Conservation (phyloP, 2,113 vertebrate genomes). For the Melanerpes formicivorus region DNA sequence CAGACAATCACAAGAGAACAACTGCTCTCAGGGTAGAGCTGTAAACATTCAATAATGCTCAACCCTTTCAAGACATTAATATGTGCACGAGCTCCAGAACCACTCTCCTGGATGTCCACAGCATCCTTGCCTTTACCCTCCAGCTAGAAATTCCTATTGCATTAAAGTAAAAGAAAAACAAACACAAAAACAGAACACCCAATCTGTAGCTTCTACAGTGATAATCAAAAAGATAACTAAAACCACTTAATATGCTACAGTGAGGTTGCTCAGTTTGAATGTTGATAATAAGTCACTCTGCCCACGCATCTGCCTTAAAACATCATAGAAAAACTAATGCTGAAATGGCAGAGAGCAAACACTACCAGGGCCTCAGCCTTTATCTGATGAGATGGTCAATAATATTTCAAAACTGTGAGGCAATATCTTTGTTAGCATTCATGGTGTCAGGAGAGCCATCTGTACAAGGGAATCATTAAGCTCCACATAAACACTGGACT, state of each 20-base stretch:
- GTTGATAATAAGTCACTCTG: neutral
- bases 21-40: neutral
- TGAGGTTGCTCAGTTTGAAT: neutral
- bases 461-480: neutral
- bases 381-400: neutral
- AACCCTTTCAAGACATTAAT: neutral
- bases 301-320: neutral
- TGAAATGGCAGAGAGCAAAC: neutral
- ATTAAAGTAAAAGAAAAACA: fast-evolving
- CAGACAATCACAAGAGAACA: neutral
- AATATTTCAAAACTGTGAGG: neutral
- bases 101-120: neutral
- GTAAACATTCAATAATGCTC: neutral
- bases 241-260: neutral
- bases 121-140: neutral
- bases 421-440: neutral
- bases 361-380: neutral
- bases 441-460: neutral
- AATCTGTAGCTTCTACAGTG: neutral
- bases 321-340: neutral
- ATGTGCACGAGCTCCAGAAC: neutral
- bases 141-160: neutral
- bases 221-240: neutral
- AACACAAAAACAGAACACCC: too few species aligned
- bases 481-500: neutral